phyloP scores from a whole-genome alignment of 2,113 vertebrate species.

The Atlantisia rogersi region DNA sequence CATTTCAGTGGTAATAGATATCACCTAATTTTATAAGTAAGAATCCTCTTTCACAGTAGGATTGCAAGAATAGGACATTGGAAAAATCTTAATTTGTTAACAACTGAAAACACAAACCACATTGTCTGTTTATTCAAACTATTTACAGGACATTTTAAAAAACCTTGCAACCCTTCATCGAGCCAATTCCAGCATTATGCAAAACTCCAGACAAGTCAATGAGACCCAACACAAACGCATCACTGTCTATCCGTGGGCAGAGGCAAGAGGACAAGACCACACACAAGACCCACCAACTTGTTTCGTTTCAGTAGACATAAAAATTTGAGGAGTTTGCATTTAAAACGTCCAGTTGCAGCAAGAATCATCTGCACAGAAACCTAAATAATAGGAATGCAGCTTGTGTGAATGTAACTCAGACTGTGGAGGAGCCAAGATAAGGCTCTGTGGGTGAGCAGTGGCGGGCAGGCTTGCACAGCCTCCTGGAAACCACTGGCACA shows the following conservation, averaged over 20 bases:
- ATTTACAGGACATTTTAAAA: background rate
- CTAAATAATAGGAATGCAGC: fast-evolving
- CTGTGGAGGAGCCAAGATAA: fast-evolving
- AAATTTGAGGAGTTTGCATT: background rate
- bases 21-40: background rate
- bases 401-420: fast-evolving
- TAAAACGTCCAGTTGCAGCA: background rate
- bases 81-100: background rate
- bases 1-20: background rate
- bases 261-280: background rate
- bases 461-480: background rate
- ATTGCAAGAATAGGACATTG: background rate
- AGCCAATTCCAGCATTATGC: background rate
- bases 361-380: background rate
- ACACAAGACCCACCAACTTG: background rate
- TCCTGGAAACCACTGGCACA: background rate
- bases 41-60: background rate
- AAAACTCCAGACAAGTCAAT: background rate
- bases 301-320: background rate
- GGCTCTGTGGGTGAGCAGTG: background rate
- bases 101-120: background rate
- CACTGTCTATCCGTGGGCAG: background rate
- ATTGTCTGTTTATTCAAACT: background rate
- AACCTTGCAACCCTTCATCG: background rate
- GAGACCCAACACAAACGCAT: background rate